Base-by-base conservation (phyloP, 1,140 invertebrate species). In the Melitaea cinxia region DNA sequence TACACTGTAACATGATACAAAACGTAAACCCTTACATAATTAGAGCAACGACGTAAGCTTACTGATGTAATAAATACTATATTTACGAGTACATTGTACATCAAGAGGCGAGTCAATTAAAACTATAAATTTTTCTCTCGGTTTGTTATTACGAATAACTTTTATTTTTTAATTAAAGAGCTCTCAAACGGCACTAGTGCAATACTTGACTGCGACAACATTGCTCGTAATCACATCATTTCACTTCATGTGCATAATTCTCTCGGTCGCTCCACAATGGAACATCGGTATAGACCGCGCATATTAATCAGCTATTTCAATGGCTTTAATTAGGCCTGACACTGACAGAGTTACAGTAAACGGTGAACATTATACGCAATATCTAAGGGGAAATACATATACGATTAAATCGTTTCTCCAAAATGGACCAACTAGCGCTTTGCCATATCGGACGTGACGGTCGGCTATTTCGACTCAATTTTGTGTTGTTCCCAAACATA, bases 271-370 rank as follows among this genome's bases (percentile, higher is more conserved):
- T 71, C 74, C 76, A 81, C 75, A 83, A 82, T 82, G 68, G 75
- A 73, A 70, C 78, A 80, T 81, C 72, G 70, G 67, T 73, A 82
- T 79, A 82, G 72, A 78, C 77, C 75, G 70, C 78, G 85, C 83
- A 88, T 88, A 88, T 85, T 88, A 87, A 88, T 88, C 81, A 88
- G 78, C 77, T 80, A 83, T 84, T 80, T 87, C 75, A 88, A 88
- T 85, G 76, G 83, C 77, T 79, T 73, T 87, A 87, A 87, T 87
- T 87, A 88, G 72, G 72, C 53, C 79, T 87, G 83, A 82, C 82
- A 80, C 70, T 82, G 78, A 82, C 83, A 82, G 80, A 78, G 83
- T 81, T 80, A 85, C 82, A 73, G 78, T 82, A 85, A 83, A 71
- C 78, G 75, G 65, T 60, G 70, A 72, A 73, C 72, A 75, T 80